Evolutionary conservation across 1,140 invertebrate species (phyloP), one percentile per base, ranked within the genome.

Genomic region (Lysiphlebus fabarum): DNA sequence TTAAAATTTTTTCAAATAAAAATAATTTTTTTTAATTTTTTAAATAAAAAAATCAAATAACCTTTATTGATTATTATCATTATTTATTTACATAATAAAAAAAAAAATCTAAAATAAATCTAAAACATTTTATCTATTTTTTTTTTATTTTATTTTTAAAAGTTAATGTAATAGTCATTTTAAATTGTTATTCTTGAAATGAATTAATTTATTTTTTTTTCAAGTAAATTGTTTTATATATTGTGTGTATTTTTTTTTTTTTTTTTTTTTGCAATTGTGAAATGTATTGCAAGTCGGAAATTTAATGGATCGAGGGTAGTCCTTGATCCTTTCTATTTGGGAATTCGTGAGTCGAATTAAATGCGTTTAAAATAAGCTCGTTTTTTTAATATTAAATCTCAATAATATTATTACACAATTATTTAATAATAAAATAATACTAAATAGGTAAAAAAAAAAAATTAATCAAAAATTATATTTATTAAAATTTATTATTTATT

Each of bases 301-400:
- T 51, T 53, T 41, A 58, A 58, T 58, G 47, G 40, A 53, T 42
- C 47, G 40, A 50, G 48, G 37, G n/a, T 50, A 48, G 62, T 63
- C 66, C 67, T 67, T 67, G 66, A 67, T 69, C 47, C 59, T 61
- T 63, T 66, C 61, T 42, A 65, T 64, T 59, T 48, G 51, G 17
- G 10, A 36, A 53, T 37, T 51, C 61, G 55, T 62, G 63, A 50
- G 48, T 45, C 14, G 58, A 45, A 58, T 58, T 58, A 37, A 43
- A 26, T 34, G 12, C 55, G 33, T 38, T 48, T 37, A 56, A 51
- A 58, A 44, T 40, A 17, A 33, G 26, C 7, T 51, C 34, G 7
- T 38, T 3, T 9, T 26, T 26, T 2, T 26, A n/a, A 26, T 26
- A 26, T 26, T 26, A n/a, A n/a, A 26, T 26, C 17, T 26, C 17